These are phyloP conservation scores for Cyclophora punctaria DNA, from an alignment of 2,888 invertebrate species.

Conservation along the genomic window DNA sequence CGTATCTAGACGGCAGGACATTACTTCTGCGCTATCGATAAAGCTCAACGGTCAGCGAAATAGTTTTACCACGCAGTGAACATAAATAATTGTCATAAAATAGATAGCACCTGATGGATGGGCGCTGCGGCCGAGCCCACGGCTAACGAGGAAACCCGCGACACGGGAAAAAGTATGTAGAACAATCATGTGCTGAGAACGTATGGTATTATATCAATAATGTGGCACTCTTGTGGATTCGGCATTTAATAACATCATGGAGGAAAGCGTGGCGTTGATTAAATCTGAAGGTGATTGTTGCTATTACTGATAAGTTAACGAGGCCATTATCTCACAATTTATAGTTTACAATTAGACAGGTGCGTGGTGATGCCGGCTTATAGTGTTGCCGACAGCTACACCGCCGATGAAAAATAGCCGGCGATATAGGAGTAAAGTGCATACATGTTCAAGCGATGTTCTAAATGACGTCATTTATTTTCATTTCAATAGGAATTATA, in stretches of 20 bases:
- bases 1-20: slow-evolving; percentile 68
- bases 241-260: slow-evolving; percentile 27
- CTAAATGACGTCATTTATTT: slow-evolving; percentile 54
- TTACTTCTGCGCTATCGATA: slow-evolving; percentile 72
- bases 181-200: no score
- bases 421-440: slow-evolving; percentile 49
- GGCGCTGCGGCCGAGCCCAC: slow-evolving; percentile 31
- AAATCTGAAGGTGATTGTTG: slow-evolving; percentile 42
- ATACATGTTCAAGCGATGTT: slow-evolving; percentile 39
- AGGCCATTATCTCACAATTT: slow-evolving; percentile 41
- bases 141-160: slow-evolving; percentile 50
- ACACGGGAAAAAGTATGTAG: slow-evolving; percentile 16
- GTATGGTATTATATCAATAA: no score
- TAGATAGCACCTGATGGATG: slow-evolving; percentile 70
- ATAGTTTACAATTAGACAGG: slow-evolving; percentile 41
- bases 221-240: no score
- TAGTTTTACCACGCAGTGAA: slow-evolving; percentile 64
- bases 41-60: slow-evolving; percentile 73
- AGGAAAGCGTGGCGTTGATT: slow-evolving; percentile 21
- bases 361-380: slow-evolving; percentile 30
- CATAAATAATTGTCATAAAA: slow-evolving; percentile 75
- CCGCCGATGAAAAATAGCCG: slow-evolving; percentile 47
- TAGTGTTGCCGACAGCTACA: slow-evolving; percentile 29
- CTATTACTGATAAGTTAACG: slow-evolving; percentile 33
- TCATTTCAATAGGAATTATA: slow-evolving; percentile 18